Evolutionary conservation across 30 jellyfish, hydroid and myxozoan species (phyloP).

Genomic region (Chironex yamaguchii): DNA sequence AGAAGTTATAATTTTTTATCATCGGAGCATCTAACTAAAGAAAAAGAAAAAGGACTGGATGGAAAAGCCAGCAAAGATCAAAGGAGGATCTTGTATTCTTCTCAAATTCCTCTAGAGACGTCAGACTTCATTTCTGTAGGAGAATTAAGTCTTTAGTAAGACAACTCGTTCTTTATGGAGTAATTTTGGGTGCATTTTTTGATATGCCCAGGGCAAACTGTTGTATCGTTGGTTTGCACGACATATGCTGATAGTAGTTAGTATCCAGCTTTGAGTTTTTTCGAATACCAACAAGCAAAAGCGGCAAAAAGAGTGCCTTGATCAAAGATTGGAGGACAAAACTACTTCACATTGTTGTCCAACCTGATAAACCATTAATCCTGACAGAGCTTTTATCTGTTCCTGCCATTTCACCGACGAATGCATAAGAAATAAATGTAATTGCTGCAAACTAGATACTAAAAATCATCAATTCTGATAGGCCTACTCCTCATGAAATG

Average conservation of each 20-base stretch:
- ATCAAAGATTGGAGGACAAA: conserved; percentile 49
- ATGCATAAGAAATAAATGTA: conserved; percentile 60
- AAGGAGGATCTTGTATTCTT: conserved; percentile 5
- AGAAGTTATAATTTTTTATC: too few species aligned
- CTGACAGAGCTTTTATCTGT: conserved; percentile 62
- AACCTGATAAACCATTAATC: conserved; percentile 44
- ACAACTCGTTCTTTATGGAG: conserved; percentile 22
- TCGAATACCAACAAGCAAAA: conserved; percentile 55
- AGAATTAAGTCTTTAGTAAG: conserved; percentile 8
- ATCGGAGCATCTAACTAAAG: too few species aligned
- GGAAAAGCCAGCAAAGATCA: conserved; percentile 16
- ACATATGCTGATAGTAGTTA: conserved; percentile 24
- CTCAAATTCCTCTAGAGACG: conserved; percentile 30
- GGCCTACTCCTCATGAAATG: too few species aligned
- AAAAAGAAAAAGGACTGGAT: too few species aligned
- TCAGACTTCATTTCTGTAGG: conserved; percentile 35
- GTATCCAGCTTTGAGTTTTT: conserved; percentile 34
- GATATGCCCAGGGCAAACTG: conserved; percentile 64
- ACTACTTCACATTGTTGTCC: conserved; percentile 45
- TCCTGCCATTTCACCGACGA: conserved; percentile 64
- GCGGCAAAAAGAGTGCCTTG: conserved; percentile 46
- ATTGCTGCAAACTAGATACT: too few species aligned
- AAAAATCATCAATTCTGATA: too few species aligned
- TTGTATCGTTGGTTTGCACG: conserved; percentile 53
- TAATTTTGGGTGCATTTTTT: neutral